Percentiles rank a stretch among this genome's conserved stretches.
Evolutionary conservation across 1,140 invertebrate species (phyloP).

Genomic region (Pseudomyrmex flavicornis): DNA sequence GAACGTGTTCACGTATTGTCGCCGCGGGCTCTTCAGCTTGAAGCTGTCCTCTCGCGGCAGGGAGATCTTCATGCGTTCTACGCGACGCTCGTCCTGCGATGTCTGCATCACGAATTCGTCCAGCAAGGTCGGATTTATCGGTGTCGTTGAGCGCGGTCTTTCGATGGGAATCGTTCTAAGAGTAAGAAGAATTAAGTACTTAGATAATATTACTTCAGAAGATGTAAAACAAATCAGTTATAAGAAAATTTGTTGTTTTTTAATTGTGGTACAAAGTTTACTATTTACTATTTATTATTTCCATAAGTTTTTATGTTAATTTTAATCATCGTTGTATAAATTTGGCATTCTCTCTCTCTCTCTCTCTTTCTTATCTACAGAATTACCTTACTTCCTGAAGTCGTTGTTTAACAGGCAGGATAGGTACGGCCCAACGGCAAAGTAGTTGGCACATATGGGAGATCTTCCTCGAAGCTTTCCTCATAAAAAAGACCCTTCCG

Average conservation of each 20-base stretch:
- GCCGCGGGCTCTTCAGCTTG: constrained; percentile 81
- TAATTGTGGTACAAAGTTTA: no score
- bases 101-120: constrained; percentile 89
- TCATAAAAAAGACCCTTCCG: constrained; percentile 91
- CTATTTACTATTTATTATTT: no score
- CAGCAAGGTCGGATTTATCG: constrained; percentile 91
- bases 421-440: constrained; percentile 92
- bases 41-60: constrained; percentile 88
- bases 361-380: background rate
- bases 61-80: constrained; percentile 89
- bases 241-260: no score
- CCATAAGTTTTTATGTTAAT: background rate
- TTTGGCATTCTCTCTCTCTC: background rate
- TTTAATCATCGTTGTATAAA: background rate
- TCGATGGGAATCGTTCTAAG: constrained; percentile 93
- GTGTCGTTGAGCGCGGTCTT: constrained; percentile 93
- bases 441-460: constrained; percentile 94
- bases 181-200: constrained; percentile 64
- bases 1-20: constrained; percentile 79
- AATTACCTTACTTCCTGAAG: constrained; percentile 86
- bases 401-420: constrained; percentile 92
- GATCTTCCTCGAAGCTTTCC: constrained; percentile 94
- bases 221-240: no score
- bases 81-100: constrained; percentile 78
- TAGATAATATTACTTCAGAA: no score